Percentiles rank a stretch among this genome's conserved stretches.
phyloP scores from a whole-genome alignment of 2,888 invertebrate species.

The Morpho achilles region DNA sequence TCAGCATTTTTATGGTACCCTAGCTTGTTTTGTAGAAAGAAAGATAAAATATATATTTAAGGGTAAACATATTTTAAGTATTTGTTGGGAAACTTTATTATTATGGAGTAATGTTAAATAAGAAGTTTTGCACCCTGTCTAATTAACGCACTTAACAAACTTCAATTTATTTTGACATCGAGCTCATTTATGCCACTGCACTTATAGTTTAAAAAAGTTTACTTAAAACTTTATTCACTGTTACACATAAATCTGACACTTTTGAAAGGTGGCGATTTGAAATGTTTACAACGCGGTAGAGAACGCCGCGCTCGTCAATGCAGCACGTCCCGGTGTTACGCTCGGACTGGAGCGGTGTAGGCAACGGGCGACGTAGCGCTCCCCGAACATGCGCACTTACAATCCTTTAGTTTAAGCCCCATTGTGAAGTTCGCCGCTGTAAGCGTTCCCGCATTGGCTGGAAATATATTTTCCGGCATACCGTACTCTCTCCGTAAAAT shows the following conservation, averaged over 20 bases:
- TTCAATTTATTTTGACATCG: background rate
- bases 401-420: constrained; percentile 52
- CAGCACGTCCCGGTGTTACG: constrained; percentile 44
- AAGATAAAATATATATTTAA: no score
- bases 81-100: no score
- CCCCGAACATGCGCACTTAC: constrained; percentile 65
- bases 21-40: no score
- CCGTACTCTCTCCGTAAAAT: background rate
- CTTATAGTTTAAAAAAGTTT: constrained; percentile 13
- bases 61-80: no score
- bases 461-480: constrained; percentile 55
- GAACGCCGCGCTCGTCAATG: constrained; percentile 36
- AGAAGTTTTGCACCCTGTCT: background rate
- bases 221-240: constrained; percentile 30
- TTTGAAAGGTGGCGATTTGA: constrained; percentile 29
- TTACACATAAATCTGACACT: constrained; percentile 43
- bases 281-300: constrained; percentile 36
- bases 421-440: constrained; percentile 59
- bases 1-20: no score
- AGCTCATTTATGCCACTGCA: constrained; percentile 11
- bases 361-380: constrained; percentile 45
- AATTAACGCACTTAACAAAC: background rate
- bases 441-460: constrained; percentile 58
- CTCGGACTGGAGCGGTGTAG: constrained; percentile 54
- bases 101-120: no score